Base-by-base conservation (phyloP, 2,797 vertebrate species). In the Zenarchopterus dispar region DNA sequence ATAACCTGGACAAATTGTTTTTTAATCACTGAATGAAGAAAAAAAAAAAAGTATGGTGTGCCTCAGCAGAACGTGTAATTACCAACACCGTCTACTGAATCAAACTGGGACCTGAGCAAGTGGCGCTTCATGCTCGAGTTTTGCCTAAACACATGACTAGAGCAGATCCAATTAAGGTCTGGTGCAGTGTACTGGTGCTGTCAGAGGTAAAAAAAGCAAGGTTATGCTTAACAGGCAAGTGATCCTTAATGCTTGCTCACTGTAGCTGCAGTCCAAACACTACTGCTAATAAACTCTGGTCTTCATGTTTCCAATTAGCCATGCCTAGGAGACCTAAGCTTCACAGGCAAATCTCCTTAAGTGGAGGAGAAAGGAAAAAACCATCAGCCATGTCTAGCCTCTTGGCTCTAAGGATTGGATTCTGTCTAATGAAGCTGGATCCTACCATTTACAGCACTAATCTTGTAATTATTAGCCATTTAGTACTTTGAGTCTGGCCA, bases 291-390 rank as follows among this genome's bases (percentile, higher is more conserved):
- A 84, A 76, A 78, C 65, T 49, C 69, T 47, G 76, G 73, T 73
- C 78, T 80, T 72, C 52, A 43, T 47, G 10, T 70, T 70, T 78
- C 70, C 77, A 88, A 87, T 89, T 84, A 85, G 66, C 39, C 17
- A 0, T 8, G 67, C 84, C 78, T 54, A 46, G 15, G 79, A 84
- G 83, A 70, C 76, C 67, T 22, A 22, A 66, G 64, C 79, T 74
- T 81, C 69, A 72, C 80, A 66, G 71, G 57, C 61, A 45, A 59
- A 72, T 81, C 82, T 69, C 56, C 49, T 75, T 70, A 56, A 68
- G 54, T 65, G 59, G 67, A 75, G 80, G 33, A 36, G 10, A 36
- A 9, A 36, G 11, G 11, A 36, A 36, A 11, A 36, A 36, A 10
- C 2, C 9, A 77, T 80, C 70, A 70, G 68, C 61, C 44, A n/a